These are phyloP conservation scores for Psittacula echo DNA, from an alignment of 2,797 vertebrate species.

Conservation along the genomic window DNA sequence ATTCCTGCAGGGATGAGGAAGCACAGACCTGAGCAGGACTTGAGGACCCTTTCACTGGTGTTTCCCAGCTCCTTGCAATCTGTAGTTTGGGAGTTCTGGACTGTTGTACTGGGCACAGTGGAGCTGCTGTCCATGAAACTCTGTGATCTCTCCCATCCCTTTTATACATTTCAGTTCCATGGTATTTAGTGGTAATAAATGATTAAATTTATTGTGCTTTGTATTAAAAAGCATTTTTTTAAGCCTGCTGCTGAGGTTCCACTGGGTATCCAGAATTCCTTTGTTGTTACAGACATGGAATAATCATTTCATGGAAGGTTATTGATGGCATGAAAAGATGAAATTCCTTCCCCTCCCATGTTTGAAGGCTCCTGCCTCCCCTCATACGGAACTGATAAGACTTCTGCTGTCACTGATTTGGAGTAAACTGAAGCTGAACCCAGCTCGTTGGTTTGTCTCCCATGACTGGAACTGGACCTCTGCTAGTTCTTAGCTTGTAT, in stretches of 20 bases:
- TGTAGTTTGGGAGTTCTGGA: not conserved
- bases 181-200: not conserved
- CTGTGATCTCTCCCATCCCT: not conserved
- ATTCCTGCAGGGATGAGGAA: not conserved
- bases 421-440: not conserved
- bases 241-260: not conserved
- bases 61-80: not conserved
- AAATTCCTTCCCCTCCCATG: accelerated
- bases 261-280: not conserved
- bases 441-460: not conserved
- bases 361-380: not conserved
- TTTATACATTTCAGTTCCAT: not conserved
- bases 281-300: not conserved
- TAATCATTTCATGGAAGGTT: not conserved
- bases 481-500: not conserved
- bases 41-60: not conserved
- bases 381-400: not conserved
- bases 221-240: not conserved
- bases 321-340: not conserved
- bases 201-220: not conserved
- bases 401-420: not conserved
- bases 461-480: no score
- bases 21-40: not conserved
- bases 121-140: not conserved
- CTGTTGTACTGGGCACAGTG: not conserved